A percentile compares a stretch with the other conserved stretches of the same genome.
These are phyloP conservation scores for Epinephelus coioides DNA, from an alignment of 2,797 vertebrate species.

Conservation along the genomic window DNA sequence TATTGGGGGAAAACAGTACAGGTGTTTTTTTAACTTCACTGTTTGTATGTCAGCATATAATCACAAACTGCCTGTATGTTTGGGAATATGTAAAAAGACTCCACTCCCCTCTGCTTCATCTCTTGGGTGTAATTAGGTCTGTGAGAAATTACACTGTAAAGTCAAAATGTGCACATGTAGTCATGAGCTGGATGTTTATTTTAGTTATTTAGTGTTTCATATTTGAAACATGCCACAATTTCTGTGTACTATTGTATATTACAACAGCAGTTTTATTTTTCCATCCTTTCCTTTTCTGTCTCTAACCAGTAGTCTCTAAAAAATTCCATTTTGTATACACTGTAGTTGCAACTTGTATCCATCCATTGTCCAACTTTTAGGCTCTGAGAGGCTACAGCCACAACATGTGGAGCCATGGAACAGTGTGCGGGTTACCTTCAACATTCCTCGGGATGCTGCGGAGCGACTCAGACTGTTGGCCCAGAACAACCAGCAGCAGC, in stretches of 20 bases:
- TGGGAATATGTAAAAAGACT: background rate
- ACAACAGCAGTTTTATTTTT: background rate
- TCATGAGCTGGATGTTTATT: too few relatives aligned
- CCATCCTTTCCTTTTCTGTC: background rate
- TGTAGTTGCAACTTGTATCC: slow-evolving; percentile 4
- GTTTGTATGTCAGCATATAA: too few relatives aligned
- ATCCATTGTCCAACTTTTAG: slow-evolving; percentile 73
- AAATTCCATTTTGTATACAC: background rate
- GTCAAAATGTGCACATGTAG: too few relatives aligned
- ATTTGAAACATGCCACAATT: background rate
- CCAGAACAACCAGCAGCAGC: slow-evolving; percentile 98
- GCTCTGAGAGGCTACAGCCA: slow-evolving; percentile 88
- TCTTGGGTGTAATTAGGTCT: too few relatives aligned
- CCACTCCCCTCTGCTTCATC: background rate
- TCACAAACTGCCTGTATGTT: too few relatives aligned
- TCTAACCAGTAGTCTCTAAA: background rate
- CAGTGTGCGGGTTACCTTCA: slow-evolving; percentile 98
- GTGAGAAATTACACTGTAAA: too few relatives aligned
- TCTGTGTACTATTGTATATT: background rate
- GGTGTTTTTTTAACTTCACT: too few relatives aligned
- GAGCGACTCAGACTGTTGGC: slow-evolving; percentile 95
- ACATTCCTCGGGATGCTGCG: slow-evolving; percentile 97
- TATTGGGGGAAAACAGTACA: background rate
- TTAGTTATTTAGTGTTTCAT: background rate
- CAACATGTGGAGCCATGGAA: slow-evolving; percentile 97